phyloP scores from a whole-genome alignment of 2,113 vertebrate species.

The Dinomys branickii region DNA sequence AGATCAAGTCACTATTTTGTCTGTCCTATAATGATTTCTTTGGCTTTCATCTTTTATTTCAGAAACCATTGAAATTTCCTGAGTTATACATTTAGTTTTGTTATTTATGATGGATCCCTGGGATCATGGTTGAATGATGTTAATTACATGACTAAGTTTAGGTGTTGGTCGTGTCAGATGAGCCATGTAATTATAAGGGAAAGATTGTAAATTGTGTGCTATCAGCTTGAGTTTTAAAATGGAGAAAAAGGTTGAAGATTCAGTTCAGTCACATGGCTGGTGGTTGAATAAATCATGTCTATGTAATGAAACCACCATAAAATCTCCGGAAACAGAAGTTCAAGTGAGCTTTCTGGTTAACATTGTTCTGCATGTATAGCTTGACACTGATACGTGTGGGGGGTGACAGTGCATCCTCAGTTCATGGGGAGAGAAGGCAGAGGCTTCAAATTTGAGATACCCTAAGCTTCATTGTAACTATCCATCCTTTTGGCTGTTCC shows the following conservation, averaged over 20 bases:
- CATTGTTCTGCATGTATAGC: no score
- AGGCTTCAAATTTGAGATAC: neutral
- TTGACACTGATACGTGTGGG: fast-evolving
- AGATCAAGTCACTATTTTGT: neutral
- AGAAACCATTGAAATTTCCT: neutral
- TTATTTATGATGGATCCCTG: neutral
- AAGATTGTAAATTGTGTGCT: neutral
- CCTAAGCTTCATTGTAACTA: no score
- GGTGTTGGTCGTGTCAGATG: neutral
- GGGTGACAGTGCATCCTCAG: no score
- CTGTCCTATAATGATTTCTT: neutral
- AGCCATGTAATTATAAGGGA: neutral
- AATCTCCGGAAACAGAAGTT: neutral
- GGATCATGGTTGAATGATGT: neutral
- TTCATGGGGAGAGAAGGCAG: neutral
- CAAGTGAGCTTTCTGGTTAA: neutral
- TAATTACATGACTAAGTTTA: neutral
- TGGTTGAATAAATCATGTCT: neutral
- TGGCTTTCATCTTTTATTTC: neutral
- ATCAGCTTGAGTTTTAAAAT: neutral
- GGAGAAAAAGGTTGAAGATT: neutral
- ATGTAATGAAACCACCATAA: neutral
- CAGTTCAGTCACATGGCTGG: neutral
- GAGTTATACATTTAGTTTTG: neutral
- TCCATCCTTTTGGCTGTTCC: neutral